Base-by-base conservation (phyloP, 2,797 vertebrate species). In the Trachops cirrhosus region DNA sequence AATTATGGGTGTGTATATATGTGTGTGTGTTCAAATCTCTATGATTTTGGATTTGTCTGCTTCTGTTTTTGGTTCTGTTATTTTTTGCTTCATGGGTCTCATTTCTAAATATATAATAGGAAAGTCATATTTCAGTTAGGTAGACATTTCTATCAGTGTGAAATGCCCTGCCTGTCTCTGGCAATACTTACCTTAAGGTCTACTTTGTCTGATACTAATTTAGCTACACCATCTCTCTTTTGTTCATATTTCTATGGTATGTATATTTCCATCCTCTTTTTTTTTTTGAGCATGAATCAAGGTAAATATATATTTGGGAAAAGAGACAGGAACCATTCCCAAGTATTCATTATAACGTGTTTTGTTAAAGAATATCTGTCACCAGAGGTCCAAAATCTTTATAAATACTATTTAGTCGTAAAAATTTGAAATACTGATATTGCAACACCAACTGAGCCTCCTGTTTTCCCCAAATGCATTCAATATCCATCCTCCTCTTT, bases 311-410 rank as follows among this genome's bases (percentile, higher is more conserved):
- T 26, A 57, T 26, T 74, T 94, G 67, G 95, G 67, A 73, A 95
- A 97, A 96, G 80, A 93, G 68, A 89, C 1, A 80, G 93, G 26
- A 74, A 39, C 32, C 29, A 46, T 90, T 93, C 94, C 4, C 37
- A 75, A 93, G 80, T 80, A 64, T 67, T 59, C 34, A 57, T 73
- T 86, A 73, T 89, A 77, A 71, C 75, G 14, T 9, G 46, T 78
- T 94, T 93, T 88, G 68, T 52, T 84, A 74, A 97, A 77, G 90
- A 93, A 5, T 71, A 86, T 71, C 96, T 97, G 91, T 85, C 62
- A 80, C 41, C 75, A 79, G 64, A 87, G 97, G 64, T 29, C n/a
- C 57, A 78, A 97, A 89, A 24, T 86, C 32, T 32, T 77, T 74
- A 74, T 57, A 44, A 14, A 92, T 39, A 10, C 64, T 11, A 8